Evolutionary conservation across 1,140 invertebrate species (phyloP).

Genomic region (Drosophila cardini): DNA sequence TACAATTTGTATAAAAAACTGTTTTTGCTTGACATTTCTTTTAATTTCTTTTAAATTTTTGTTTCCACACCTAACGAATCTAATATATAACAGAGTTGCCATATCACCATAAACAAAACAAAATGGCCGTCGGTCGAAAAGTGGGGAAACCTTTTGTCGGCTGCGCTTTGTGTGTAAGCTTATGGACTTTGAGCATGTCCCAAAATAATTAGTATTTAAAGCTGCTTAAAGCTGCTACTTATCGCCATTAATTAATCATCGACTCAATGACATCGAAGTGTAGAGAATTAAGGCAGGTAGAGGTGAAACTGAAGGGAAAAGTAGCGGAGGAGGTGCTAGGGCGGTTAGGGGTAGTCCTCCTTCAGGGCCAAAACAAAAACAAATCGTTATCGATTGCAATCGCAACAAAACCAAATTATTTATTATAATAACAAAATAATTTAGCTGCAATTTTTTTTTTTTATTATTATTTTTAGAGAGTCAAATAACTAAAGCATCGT

Average conservation of each 20-base stretch:
- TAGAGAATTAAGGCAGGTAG: background rate
- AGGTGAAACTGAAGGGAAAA: too few species aligned
- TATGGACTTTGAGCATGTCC: slow-evolving; percentile 65
- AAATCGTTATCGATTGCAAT: slow-evolving; percentile 43
- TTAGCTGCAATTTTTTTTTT: slow-evolving; percentile 19
- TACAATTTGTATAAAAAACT: too few species aligned
- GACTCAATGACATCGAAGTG: background rate
- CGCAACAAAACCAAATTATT: slow-evolving; percentile 56
- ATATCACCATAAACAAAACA: too few species aligned
- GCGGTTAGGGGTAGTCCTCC: background rate
- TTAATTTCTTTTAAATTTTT: too few species aligned
- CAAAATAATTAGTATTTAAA: slow-evolving; percentile 36
- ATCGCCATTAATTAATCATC: background rate
- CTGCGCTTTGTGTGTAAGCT: slow-evolving; percentile 64
- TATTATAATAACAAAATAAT: slow-evolving; percentile 65
- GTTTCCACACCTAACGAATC: too few species aligned
- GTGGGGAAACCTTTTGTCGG: slow-evolving; percentile 33
- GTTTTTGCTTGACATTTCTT: too few species aligned
- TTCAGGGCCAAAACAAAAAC: slow-evolving; percentile 30
- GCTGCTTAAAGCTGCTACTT: slow-evolving; percentile 3
- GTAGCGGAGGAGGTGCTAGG: background rate
- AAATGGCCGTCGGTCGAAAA: background rate
- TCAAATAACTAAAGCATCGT: background rate
- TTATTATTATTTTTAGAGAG: slow-evolving; percentile 3
- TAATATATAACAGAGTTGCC: too few species aligned